Percentiles rank a stretch among this genome's conserved stretches.
Evolutionary conservation across 2,888 invertebrate genomes (phyloP).

Genomic region (Leptothorax acervorum): DNA sequence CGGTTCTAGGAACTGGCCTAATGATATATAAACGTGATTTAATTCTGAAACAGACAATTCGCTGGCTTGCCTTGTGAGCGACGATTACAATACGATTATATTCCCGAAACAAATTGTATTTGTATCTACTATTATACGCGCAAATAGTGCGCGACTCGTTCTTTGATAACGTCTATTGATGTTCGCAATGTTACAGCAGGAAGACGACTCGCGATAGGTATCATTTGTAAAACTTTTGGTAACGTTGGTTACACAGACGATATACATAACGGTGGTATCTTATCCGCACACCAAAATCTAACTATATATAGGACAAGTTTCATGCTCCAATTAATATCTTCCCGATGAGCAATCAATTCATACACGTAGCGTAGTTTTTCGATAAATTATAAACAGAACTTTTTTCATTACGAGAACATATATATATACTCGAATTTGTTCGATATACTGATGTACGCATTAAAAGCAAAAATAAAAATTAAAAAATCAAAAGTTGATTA

Average conservation of each 20-base stretch:
- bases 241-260: slow-evolving; percentile 60
- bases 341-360: slow-evolving; percentile 56
- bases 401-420: slow-evolving; percentile 72
- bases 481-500: slow-evolving; percentile 28
- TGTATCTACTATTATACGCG: slow-evolving; percentile 49
- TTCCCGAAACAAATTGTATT: slow-evolving; percentile 49
- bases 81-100: slow-evolving; percentile 41
- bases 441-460: slow-evolving; percentile 67
- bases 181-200: slow-evolving; percentile 33
- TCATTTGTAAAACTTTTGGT: slow-evolving; percentile 66
- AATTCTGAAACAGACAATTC: slow-evolving; percentile 44
- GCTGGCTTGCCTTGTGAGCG: slow-evolving; percentile 45
- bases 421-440: slow-evolving; percentile 68
- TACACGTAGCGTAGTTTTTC: slow-evolving; percentile 67
- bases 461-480: slow-evolving; percentile 65
- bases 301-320: slow-evolving; percentile 56
- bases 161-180: slow-evolving; percentile 54
- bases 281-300: slow-evolving; percentile 54
- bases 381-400: slow-evolving; percentile 60
- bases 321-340: slow-evolving; percentile 64
- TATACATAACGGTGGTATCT: slow-evolving; percentile 39
- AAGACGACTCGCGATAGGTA: slow-evolving; percentile 40
- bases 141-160: slow-evolving; percentile 49
- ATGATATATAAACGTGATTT: slow-evolving; percentile 55
- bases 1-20: slow-evolving; percentile 50